Percentiles rank a stretch among this genome's conserved stretches.
phyloP scores from a whole-genome alignment of 30 jellyfish, hydroid and myxozoan species.

The Pelagia noctiluca region DNA sequence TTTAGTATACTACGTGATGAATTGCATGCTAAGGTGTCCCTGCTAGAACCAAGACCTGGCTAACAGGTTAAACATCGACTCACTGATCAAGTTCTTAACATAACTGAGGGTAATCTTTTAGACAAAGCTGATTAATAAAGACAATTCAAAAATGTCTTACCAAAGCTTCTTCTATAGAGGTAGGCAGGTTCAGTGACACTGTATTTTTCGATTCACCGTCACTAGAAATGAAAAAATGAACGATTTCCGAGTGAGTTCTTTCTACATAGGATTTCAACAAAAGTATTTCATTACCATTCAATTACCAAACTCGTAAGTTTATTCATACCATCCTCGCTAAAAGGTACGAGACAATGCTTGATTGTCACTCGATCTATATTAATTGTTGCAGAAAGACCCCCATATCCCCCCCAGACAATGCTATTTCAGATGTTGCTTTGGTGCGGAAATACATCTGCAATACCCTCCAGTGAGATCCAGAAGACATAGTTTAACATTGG shows the following conservation, averaged over 20 bases:
- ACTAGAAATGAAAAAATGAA: background rate
- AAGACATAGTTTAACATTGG: too few relatives aligned
- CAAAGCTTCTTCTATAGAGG: slow-evolving; percentile 68
- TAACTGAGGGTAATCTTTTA: background rate
- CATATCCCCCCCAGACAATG: too few relatives aligned
- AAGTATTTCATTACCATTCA: background rate
- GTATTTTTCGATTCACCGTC: background rate
- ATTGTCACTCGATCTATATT: too few relatives aligned
- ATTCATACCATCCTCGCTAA: background rate
- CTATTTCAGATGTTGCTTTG: too few relatives aligned
- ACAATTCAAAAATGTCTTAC: slow-evolving; percentile 30
- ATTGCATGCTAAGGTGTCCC: background rate
- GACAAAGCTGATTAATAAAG: background rate
- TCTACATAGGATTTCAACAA: too few relatives aligned
- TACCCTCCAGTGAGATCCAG: too few relatives aligned
- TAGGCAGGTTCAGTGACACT: slow-evolving; percentile 62
- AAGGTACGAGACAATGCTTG: background rate
- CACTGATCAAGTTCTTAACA: too few relatives aligned
- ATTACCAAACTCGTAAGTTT: too few relatives aligned
- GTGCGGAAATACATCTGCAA: too few relatives aligned
- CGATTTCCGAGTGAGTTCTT: background rate
- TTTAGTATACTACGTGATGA: too few relatives aligned
- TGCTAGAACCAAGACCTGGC: background rate
- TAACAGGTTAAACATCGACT: background rate
- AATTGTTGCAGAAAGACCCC: too few relatives aligned